These are phyloP conservation scores for Anagyrus pseudococci DNA, from an alignment of 2,888 invertebrate genomes.

Conservation along the genomic window DNA sequence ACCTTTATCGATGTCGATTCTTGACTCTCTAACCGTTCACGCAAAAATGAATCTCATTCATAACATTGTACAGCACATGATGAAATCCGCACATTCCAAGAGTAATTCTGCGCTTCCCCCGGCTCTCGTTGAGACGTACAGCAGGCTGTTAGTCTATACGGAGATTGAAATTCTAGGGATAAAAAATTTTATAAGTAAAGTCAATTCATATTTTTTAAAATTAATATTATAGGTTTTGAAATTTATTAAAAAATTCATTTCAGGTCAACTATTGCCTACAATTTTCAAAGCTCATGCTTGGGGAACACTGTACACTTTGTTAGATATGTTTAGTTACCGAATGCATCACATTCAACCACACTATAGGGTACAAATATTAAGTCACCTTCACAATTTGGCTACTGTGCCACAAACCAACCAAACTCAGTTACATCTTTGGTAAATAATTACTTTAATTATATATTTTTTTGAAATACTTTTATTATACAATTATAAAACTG, in stretches of 20 bases:
- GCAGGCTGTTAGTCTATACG: conserved; percentile 89
- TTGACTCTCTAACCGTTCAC: conserved; percentile 93
- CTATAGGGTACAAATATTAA: conserved; percentile 89
- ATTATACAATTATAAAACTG: conserved; percentile 4
- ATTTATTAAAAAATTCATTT: too few species aligned
- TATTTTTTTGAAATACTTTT: too few species aligned
- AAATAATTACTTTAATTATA: too few species aligned
- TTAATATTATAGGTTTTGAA: conserved; percentile 7
- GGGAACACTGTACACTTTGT: conserved; percentile 92
- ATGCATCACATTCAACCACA: conserved; percentile 97
- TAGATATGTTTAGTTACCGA: conserved; percentile 97
- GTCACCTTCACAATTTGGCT: conserved; percentile 89
- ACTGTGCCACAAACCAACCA: conserved; percentile 94
- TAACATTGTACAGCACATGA: conserved; percentile 86
- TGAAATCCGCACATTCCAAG: conserved; percentile 88
- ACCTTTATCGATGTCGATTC: conserved; percentile 88
- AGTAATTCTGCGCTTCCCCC: conserved; percentile 85
- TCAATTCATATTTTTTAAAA: too few species aligned
- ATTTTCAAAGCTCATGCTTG: conserved; percentile 82
- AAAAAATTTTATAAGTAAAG: conserved; percentile 83
- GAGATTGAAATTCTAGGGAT: conserved; percentile 97
- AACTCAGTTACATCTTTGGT: conserved; percentile 92
- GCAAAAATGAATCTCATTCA: conserved; percentile 93
- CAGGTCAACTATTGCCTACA: conserved; percentile 35
- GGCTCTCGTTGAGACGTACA: conserved; percentile 94